Conservation (phyloP, 2,113 vertebrate genomes). For the Corynorhinus townsendii region DNA sequence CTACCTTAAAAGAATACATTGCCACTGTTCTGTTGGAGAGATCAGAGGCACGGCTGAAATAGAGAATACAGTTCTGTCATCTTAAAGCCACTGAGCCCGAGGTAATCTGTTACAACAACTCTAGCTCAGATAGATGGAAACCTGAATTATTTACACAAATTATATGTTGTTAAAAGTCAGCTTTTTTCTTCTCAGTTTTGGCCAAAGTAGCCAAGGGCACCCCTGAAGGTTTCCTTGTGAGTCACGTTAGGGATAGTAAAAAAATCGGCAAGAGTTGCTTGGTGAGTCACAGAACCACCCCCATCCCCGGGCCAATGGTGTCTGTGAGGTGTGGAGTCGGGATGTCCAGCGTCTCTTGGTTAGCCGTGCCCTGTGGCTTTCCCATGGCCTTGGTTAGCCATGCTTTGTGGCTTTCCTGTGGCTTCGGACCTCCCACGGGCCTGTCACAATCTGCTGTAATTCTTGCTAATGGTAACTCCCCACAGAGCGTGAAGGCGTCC, state of each 20-base stretch:
- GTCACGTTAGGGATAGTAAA: neutral
- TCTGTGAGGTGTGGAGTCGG: rapidly evolving
- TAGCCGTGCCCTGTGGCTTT: neutral
- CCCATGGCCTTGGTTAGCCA: neutral
- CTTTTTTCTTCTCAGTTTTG: neutral
- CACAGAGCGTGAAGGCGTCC: neutral
- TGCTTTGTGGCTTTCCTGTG: neutral
- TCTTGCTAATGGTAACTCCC: neutral
- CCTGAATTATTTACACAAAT: neutral
- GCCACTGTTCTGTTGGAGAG: neutral
- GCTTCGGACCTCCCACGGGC: neutral
- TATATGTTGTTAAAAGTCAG: neutral
- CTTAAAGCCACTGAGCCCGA: neutral
- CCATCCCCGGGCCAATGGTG: neutral
- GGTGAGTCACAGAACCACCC: neutral
- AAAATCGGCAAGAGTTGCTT: neutral
- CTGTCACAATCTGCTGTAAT: neutral
- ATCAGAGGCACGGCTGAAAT: neutral
- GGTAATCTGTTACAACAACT: neutral
- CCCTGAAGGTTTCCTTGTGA: neutral
- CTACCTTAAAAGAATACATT: neutral
- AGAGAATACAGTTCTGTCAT: neutral
- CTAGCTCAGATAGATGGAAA: neutral
- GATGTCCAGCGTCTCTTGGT: neutral
- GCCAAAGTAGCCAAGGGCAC: neutral